phyloP scores from a whole-genome alignment of 2,113 vertebrate genomes.

The Chamaetylas fuelleborni region DNA sequence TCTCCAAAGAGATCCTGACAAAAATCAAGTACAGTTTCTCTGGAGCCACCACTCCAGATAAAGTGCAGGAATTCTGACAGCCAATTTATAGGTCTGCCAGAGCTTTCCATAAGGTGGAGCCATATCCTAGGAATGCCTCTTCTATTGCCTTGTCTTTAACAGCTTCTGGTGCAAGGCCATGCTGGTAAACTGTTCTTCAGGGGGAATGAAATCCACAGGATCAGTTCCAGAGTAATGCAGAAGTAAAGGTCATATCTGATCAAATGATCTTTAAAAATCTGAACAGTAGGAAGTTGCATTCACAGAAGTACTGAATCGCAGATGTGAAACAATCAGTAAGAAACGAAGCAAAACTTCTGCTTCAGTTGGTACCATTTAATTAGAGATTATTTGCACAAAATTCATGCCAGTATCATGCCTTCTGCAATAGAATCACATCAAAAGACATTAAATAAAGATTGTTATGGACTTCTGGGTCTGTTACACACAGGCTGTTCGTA shows the following conservation, averaged over 20 bases:
- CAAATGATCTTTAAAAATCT: not conserved
- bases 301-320: not conserved
- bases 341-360: not conserved
- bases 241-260: not conserved
- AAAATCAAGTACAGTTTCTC: not conserved
- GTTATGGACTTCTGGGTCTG: not conserved
- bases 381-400: not conserved
- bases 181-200: not conserved
- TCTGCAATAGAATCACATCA: not conserved
- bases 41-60: not conserved
- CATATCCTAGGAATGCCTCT: not conserved
- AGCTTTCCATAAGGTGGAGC: not conserved
- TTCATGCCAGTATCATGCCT: not conserved
- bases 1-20: not conserved
- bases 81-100: not conserved
- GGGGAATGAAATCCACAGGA: not conserved
- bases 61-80: not conserved
- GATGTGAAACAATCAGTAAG: not conserved
- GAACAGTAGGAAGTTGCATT: not conserved
- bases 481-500: not conserved
- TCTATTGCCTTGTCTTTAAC: not conserved
- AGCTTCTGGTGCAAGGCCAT: not conserved
- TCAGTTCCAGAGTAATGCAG: not conserved
- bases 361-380: not conserved
- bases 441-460: not conserved